These are phyloP conservation scores for Triplophysa dalaica DNA, from an alignment of 2,113 vertebrate genomes.

Conservation along the genomic window DNA sequence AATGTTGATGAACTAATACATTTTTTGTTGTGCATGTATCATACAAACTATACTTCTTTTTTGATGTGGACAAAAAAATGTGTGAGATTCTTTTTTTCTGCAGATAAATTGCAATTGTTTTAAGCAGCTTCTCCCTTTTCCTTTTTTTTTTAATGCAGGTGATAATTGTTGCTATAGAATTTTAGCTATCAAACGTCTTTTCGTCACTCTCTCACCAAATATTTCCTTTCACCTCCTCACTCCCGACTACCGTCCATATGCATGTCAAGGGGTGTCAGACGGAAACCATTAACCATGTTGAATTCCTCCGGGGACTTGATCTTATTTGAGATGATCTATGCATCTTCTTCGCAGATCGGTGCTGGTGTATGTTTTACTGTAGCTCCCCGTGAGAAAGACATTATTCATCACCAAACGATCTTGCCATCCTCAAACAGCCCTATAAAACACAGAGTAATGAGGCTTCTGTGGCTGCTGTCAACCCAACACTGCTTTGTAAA, in stretches of 20 bases:
- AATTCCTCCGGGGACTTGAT: slow-evolving; percentile 75
- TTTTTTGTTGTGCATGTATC: too few relatives aligned
- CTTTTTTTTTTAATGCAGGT: not conserved
- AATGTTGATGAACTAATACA: too few relatives aligned
- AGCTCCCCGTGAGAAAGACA: slow-evolving; percentile 69
- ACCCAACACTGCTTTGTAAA: slow-evolving; percentile 77
- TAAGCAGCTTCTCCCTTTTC: not conserved
- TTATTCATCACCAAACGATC: slow-evolving; percentile 73
- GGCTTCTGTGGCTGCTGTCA: slow-evolving; percentile 75
- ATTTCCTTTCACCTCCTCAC: not conserved
- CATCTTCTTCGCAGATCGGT: slow-evolving; percentile 58
- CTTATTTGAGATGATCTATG: slow-evolving; percentile 75
- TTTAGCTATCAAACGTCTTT: not conserved
- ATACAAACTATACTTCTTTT: too few relatives aligned
- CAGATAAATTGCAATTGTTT: not conserved
- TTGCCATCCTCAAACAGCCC: slow-evolving; percentile 59
- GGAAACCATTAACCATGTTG: slow-evolving; percentile 70
- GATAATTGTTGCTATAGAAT: not conserved
- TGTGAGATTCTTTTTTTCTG: not conserved
- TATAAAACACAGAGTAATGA: slow-evolving; percentile 77
- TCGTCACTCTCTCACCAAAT: not conserved
- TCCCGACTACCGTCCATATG: slow-evolving; percentile 14
- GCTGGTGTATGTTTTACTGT: slow-evolving; percentile 70
- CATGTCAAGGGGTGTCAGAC: slow-evolving; percentile 69
- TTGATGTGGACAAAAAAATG: too few relatives aligned